Percentiles rank a stretch among this genome's conserved stretches.
Conservation (phyloP, 2,113 vertebrate genomes). For the Fulica atra region DNA sequence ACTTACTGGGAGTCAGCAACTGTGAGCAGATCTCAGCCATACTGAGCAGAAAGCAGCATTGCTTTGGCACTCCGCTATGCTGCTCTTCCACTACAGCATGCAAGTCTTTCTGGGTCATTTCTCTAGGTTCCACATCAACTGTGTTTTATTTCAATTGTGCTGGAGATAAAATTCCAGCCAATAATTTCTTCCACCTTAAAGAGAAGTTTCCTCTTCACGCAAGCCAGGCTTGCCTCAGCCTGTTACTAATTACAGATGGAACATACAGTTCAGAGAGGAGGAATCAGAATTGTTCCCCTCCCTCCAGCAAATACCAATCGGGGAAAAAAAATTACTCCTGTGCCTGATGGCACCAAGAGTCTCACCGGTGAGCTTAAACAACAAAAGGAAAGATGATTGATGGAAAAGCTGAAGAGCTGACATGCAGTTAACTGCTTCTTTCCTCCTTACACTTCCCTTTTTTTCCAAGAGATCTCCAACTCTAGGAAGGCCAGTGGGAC, state of each 20-base stretch:
- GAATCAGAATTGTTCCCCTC: constrained; percentile 44
- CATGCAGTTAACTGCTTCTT: background rate
- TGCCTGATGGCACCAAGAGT: background rate
- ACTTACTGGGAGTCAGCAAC: background rate
- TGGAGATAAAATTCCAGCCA: background rate
- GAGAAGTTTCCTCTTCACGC: background rate
- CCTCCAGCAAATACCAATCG: constrained; percentile 28
- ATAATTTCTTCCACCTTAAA: constrained; percentile 25
- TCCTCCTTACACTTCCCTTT: background rate
- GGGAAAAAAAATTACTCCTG: background rate
- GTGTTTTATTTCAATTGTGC: background rate
- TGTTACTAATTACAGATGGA: constrained; percentile 74
- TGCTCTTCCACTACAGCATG: background rate
- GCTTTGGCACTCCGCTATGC: background rate
- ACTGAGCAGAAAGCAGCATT: background rate
- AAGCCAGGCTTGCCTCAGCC: constrained; percentile 70
- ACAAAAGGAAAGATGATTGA: background rate
- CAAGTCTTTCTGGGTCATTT: background rate
- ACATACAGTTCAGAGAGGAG: constrained; percentile 69
- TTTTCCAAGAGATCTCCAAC: background rate
- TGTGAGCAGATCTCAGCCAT: background rate
- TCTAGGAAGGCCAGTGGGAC: background rate
- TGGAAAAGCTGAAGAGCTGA: background rate
- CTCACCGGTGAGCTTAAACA: background rate
- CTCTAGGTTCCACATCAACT: background rate